Percentiles rank a stretch among this genome's conserved stretches.
Evolutionary conservation across 35 echinoderm and acorn worm species (phyloP).

Genomic region (Ophiothrix spiculata): DNA sequence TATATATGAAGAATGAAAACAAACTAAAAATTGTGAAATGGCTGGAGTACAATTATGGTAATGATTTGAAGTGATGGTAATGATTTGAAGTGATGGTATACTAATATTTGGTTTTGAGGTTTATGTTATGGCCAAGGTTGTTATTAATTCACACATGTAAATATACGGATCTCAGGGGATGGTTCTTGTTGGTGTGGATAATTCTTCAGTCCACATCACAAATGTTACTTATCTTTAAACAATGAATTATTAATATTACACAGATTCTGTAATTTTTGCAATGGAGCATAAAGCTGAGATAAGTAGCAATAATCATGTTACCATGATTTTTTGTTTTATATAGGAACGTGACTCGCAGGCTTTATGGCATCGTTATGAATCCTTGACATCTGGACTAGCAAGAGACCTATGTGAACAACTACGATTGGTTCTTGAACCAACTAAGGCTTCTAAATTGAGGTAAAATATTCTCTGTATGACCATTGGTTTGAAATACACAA

Average conservation of each 20-base stretch:
- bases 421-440: slow-evolving; percentile 86
- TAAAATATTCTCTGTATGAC: no score
- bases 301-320: not conserved
- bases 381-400: slow-evolving; percentile 82
- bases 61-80: no score
- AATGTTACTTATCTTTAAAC: not conserved
- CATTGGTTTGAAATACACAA: no score
- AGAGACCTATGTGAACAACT: slow-evolving; percentile 96
- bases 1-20: no score
- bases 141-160: no score
- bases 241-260: not conserved
- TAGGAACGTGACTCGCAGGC: slow-evolving; percentile 62
- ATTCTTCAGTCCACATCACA: not conserved
- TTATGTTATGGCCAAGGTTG: no score
- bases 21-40: no score
- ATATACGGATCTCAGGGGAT: no score
- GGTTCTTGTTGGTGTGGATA: no score
- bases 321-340: slow-evolving; percentile 4
- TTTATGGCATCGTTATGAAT: slow-evolving; percentile 86
- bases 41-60: no score
- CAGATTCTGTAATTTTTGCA: not conserved
- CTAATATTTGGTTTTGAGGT: no score
- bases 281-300: not conserved
- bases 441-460: slow-evolving; percentile 93
- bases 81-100: no score